phyloP scores from a whole-genome alignment of 2,888 invertebrate genomes.

The Oxystoma pomonae region DNA sequence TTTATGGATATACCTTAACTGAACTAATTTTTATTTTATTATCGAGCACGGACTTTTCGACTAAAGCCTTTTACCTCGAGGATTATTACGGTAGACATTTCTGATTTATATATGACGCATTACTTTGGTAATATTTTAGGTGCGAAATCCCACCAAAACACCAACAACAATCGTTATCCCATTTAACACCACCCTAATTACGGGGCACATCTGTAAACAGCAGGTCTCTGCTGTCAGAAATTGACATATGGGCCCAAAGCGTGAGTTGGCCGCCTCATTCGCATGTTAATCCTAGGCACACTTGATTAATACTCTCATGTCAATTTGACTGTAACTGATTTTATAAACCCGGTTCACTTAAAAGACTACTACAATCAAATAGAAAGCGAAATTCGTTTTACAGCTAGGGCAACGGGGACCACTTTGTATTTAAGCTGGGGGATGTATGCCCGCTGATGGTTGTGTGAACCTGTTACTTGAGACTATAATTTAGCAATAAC shows the following conservation, averaged over 20 bases:
- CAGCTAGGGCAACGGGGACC: not conserved
- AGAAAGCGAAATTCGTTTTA: not conserved
- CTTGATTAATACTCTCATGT: constrained; percentile 45
- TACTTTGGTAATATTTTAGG: too few species aligned
- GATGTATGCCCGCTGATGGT: not conserved
- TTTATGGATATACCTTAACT: too few species aligned
- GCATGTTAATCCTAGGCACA: constrained; percentile 43
- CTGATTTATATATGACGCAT: too few species aligned
- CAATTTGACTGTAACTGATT: constrained; percentile 46
- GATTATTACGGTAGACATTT: too few species aligned
- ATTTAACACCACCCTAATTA: constrained; percentile 28
- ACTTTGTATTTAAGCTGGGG: not conserved
- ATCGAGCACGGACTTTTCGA: too few species aligned
- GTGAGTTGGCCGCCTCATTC: constrained; percentile 20
- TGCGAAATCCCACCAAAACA: constrained; percentile 16
- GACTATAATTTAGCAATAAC: not conserved
- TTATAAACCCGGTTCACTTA: constrained; percentile 36
- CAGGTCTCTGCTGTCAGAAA: constrained; percentile 30
- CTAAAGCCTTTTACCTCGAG: too few species aligned
- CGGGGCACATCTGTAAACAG: constrained; percentile 38
- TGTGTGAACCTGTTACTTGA: not conserved
- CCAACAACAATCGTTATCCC: constrained; percentile 18
- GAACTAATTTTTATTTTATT: too few species aligned
- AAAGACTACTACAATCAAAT: not conserved
- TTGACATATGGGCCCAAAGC: constrained; percentile 43